Evolutionary conservation across 2,888 invertebrate genomes (phyloP), one percentile per base, ranked within the genome.

Genomic region (Malachius bipustulatus): DNA sequence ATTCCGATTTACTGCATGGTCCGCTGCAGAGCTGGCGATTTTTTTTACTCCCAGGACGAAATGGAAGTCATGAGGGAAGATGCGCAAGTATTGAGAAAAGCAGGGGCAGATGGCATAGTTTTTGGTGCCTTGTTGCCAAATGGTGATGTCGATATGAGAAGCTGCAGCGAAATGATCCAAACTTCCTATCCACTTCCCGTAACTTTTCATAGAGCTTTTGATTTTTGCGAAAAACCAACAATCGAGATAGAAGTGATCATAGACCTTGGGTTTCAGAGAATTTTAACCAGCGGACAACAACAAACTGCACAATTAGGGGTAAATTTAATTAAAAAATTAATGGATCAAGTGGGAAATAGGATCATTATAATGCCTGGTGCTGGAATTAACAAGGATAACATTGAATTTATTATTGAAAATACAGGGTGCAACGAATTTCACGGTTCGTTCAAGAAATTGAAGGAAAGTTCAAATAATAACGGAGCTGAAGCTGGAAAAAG

Each of bases 191-290:
- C 79, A 0, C 57, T 75, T 16, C 82, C 84, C 0, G 73, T 83
- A 0, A 89, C 89, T 8, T 90, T 88, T 55, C 88, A 89, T 54
- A 69, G 89, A 48, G 93, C 94, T 0, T 89, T 91, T 57, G 94
- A 94, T 63, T 64, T 78, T 8, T 69, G 75, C 43, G 51, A 52
- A 4, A 54, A 71, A 16, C 76, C 82, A 0, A 48, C 69, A 0
- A 65, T 69, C 4, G 69, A 78, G 8, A 60, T 83, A 2, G 68
- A 77, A 42, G 65, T 64, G 10, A 64, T 84, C 1, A 69, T 72
- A 29, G 62, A 71, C 16, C 60, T 90, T 6, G 89, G 90, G 2
- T 93, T 88, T 54, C 64, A 67, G 30, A 69, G 91, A 44, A 62
- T 94, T 19, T 61, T 93, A 4, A 90, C 90, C 0, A 91, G 91